phyloP scores from a whole-genome alignment of 2,113 vertebrate species.

The Nothocercus julius region DNA sequence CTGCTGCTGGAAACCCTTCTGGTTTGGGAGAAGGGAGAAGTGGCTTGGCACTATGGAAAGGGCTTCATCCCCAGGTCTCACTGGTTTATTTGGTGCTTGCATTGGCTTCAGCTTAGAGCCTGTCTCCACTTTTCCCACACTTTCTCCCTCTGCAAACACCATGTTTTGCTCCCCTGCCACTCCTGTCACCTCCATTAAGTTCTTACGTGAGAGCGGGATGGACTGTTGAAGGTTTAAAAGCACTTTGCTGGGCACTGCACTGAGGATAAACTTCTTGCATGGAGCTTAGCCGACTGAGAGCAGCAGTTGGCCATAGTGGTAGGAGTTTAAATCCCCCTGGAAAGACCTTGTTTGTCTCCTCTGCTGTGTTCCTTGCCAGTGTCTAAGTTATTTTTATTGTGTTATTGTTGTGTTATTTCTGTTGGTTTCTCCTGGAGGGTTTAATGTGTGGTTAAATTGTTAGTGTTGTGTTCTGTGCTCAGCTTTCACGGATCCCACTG shows the following conservation, averaged over 20 bases:
- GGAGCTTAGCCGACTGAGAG: background rate
- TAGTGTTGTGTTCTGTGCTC: background rate
- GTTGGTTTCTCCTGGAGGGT: background rate
- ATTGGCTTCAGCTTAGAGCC: background rate
- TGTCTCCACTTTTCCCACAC: background rate
- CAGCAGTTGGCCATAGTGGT: background rate
- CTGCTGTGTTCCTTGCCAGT: background rate
- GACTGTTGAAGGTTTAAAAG: background rate
- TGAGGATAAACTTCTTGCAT: background rate
- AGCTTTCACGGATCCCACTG: background rate
- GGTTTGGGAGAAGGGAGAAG: too few species aligned
- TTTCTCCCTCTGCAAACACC: background rate
- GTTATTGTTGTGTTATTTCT: background rate
- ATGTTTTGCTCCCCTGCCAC: background rate
- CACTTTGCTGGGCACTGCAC: fast-evolving
- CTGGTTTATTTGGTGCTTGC: background rate
- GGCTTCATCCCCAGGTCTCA: background rate
- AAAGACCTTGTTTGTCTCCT: background rate
- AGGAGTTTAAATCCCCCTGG: background rate
- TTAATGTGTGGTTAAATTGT: background rate
- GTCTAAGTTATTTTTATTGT: background rate
- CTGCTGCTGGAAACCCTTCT: background rate
- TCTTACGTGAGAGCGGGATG: background rate
- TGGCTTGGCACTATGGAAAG: background rate
- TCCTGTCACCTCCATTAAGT: background rate